Evolutionary conservation across 1,140 invertebrate genomes (phyloP), one percentile per base, ranked within the genome.

Genomic region (Brachionus angularis): DNA sequence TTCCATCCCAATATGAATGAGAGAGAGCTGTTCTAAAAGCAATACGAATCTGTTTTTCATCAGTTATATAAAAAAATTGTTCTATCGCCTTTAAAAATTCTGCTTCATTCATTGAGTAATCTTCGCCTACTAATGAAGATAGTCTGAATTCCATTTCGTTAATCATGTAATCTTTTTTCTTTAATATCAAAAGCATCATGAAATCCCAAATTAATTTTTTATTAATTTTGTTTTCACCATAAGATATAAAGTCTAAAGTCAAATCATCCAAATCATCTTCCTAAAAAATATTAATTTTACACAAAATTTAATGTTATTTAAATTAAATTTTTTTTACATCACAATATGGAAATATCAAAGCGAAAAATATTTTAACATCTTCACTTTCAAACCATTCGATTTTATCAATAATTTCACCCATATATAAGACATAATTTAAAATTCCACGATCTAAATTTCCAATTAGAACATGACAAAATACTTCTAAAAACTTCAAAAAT

Each of bases 201-300:
- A 67, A 67, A 50, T 67, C 62, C 62, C 62, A 67, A 21, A 67
- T 33, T 31, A 67, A 23, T 36, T 67, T 67, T 50, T 67, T 67
- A 16, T 67, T 67, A 34, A 67, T 36, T 67, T 67, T 67, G 29
- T 67, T 67, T 50, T 46, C 42, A 10, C 39, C 62, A 16, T 47
- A 47, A n/a, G 62, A 67, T 33, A 67, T 50, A 23, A 67, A 67
- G 47, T 67, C 62, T 10, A 67, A 14, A 0, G 62, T 50, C 18
- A 67, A 50, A 33, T 29, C 36, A 12, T 67, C 62, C n/a, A 67
- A 36, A 18, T 67, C 62, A 31, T 67, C 62, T 23, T 67, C 62
- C 62, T 67, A n/a, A n/a, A n/a, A n/a, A n/a, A n/a, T n/a, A n/a
- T n/a, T n/a, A n/a, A n/a, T n/a, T n/a, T n/a, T n/a, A n/a, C n/a